Evolutionary conservation across 35 echinoderm and acorn worm species (phyloP).

Genomic region (Patiria miniata): DNA sequence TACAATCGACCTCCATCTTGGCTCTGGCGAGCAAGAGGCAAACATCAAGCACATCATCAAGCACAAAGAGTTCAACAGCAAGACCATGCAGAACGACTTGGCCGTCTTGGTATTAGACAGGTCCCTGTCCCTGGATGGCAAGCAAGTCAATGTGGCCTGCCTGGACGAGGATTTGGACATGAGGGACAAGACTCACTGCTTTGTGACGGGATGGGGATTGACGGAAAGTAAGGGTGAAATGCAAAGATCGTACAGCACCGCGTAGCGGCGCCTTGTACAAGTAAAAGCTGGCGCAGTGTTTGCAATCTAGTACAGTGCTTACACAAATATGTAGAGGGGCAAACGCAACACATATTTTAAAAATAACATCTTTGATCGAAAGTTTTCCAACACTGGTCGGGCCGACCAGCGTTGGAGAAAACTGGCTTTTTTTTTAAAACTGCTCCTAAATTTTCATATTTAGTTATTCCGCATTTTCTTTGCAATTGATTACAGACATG

Average conservation of each 20-base stretch:
- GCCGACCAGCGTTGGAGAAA: too few relatives aligned
- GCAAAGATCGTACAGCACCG: background rate
- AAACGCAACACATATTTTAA: background rate
- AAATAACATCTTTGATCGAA: background rate
- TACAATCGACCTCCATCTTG: background rate
- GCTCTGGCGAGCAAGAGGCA: background rate
- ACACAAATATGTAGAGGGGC: too few relatives aligned
- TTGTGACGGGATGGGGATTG: constrained; percentile 77
- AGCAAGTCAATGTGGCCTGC: constrained; percentile 66
- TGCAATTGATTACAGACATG: too few relatives aligned
- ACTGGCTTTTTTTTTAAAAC: too few relatives aligned
- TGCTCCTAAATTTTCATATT: too few relatives aligned
- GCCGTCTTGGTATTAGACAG: constrained; percentile 57
- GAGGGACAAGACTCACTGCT: constrained; percentile 43
- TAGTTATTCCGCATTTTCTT: too few relatives aligned
- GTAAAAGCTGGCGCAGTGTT: background rate
- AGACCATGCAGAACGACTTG: constrained; percentile 54
- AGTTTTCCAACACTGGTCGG: too few relatives aligned
- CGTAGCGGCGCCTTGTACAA: background rate
- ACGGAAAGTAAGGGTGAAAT: constrained; percentile 70
- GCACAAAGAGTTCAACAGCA: constrained; percentile 34
- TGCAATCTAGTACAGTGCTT: background rate
- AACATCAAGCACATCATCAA: constrained; percentile 39
- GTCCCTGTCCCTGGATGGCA: constrained; percentile 32
- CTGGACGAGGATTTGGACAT: constrained; percentile 49